phyloP scores from a whole-genome alignment of 2,888 invertebrate species.

The Hedya salicella region DNA sequence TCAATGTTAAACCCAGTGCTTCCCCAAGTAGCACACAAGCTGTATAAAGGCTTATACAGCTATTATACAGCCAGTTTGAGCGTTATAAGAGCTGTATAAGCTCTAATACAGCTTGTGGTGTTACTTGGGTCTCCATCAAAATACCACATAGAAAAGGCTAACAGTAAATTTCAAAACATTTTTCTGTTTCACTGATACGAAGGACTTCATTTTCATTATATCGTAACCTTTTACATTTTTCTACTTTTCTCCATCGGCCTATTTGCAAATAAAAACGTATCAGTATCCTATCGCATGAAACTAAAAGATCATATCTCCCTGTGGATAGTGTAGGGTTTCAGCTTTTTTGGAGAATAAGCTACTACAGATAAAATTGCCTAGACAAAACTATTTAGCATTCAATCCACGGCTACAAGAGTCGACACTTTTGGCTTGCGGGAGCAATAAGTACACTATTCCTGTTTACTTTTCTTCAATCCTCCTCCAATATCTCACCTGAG shows the following conservation, averaged over 20 bases:
- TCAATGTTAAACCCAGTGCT: too few species aligned
- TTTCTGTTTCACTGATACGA: neutral
- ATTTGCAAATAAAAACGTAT: conserved; percentile 33
- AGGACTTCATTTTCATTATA: conserved; percentile 24
- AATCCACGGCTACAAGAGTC: conserved; percentile 50
- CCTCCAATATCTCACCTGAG: neutral
- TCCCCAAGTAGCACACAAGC: too few species aligned
- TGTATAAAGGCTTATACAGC: too few species aligned
- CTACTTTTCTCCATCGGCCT: conserved; percentile 25
- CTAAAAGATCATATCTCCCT: neutral
- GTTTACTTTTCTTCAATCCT: conserved; percentile 21
- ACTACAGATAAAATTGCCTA: conserved; percentile 28
- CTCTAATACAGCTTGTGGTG: too few species aligned
- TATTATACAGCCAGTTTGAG: too few species aligned
- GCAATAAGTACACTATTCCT: conserved; percentile 49
- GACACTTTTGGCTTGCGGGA: conserved; percentile 52
- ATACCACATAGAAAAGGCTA: neutral
- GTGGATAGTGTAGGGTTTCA: neutral
- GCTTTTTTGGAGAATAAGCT: neutral
- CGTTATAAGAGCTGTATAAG: too few species aligned
- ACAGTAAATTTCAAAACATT: neutral
- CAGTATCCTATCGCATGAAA: neutral
- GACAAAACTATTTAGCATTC: conserved; percentile 50
- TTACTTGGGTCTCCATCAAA: too few species aligned
- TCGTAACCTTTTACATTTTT: conserved; percentile 35